Evolutionary conservation across 2,888 invertebrate genomes (phyloP).

Genomic region (Hyposoter didymator): DNA sequence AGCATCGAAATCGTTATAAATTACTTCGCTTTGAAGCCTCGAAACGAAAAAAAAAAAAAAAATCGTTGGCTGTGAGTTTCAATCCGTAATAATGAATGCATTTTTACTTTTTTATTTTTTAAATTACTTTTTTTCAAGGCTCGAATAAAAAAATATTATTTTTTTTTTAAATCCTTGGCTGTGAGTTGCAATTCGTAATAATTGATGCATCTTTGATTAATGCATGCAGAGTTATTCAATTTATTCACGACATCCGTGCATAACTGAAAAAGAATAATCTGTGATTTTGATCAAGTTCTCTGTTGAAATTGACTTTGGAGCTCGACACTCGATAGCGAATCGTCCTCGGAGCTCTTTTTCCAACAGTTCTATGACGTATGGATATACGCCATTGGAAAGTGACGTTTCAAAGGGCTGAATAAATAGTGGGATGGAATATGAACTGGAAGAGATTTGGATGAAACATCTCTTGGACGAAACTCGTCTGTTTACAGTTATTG

Average conservation of each 20-base stretch:
- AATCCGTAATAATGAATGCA: too few species aligned
- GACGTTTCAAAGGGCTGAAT: conserved; percentile 49
- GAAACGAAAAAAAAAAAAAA: too few species aligned
- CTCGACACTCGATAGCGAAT: neutral
- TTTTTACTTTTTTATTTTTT: too few species aligned
- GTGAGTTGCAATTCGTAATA: neutral
- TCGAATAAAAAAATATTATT: neutral
- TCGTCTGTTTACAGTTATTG: conserved; percentile 49
- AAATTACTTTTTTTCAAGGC: neutral
- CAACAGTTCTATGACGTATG: conserved; percentile 22
- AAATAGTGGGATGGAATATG: conserved; percentile 47
- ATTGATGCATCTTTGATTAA: neutral
- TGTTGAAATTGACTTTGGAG: conserved; percentile 10
- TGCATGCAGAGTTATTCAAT: neutral
- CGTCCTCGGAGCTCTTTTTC: neutral
- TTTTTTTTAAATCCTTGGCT: neutral
- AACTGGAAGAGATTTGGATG: conserved; percentile 47
- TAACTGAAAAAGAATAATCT: neutral
- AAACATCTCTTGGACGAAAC: conserved; percentile 37
- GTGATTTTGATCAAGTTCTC: neutral
- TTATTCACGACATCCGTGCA: neutral
- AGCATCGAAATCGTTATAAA: too few species aligned
- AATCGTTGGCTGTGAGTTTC: too few species aligned
- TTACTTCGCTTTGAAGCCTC: too few species aligned
- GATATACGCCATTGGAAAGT: conserved; percentile 21